Percentiles rank a stretch among this genome's conserved stretches.
These are phyloP conservation scores for Apteryx owenii DNA, from an alignment of 2,113 vertebrate species.

Conservation along the genomic window DNA sequence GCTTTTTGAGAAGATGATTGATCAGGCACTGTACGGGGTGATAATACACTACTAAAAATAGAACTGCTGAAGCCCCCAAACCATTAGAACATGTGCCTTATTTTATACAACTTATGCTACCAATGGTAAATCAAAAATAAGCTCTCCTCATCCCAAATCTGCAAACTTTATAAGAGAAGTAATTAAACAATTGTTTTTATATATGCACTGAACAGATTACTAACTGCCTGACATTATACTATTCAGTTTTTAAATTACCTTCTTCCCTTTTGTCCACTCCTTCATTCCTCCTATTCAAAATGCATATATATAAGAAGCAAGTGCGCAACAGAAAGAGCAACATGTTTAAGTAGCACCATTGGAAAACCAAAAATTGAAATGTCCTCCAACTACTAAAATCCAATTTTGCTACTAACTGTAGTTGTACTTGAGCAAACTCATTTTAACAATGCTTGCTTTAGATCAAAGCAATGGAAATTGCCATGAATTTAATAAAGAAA, in stretches of 20 bases:
- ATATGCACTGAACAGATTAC: background rate
- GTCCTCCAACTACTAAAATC: background rate
- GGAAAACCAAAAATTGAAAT: background rate
- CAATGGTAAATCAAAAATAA: background rate
- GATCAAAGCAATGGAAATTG: background rate
- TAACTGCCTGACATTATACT: background rate
- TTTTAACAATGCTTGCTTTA: background rate
- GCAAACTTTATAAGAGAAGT: background rate
- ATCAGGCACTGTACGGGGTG: conserved; percentile 57
- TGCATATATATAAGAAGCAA: background rate
- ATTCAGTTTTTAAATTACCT: background rate
- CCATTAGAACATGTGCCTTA: background rate
- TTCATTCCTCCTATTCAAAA: background rate
- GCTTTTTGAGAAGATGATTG: conserved; percentile 40
- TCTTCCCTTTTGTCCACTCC: background rate
- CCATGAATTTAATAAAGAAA: background rate
- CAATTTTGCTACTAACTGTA: background rate
- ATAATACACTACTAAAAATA: conserved; percentile 68
- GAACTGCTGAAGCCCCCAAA: conserved; percentile 36
- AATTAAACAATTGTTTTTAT: background rate
- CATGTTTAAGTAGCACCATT: background rate
- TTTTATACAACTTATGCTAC: background rate
- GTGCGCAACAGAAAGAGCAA: background rate
- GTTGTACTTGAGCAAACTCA: background rate
- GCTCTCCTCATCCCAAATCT: background rate